These are phyloP conservation scores for Laupala kohalensis DNA, from an alignment of 1,140 invertebrate genomes.

Conservation along the genomic window DNA sequence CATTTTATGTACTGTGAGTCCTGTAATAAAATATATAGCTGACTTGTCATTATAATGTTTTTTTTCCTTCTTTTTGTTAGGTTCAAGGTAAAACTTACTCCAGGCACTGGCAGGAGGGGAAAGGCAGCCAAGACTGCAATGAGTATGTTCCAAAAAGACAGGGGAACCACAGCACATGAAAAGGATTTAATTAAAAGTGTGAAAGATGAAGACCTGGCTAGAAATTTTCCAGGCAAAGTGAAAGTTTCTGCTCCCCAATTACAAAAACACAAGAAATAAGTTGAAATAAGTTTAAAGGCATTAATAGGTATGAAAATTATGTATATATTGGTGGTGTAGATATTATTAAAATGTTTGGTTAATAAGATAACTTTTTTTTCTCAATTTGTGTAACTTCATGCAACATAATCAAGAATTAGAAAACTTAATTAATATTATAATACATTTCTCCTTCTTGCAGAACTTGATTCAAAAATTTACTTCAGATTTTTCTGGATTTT, in stretches of 20 bases:
- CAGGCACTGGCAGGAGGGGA: slow-evolving; percentile 87
- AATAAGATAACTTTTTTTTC: no score
- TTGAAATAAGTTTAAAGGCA: no score
- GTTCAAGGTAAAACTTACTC: slow-evolving; percentile 88
- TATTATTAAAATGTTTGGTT: no score
- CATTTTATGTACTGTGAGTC: not conserved
- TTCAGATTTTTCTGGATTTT: no score
- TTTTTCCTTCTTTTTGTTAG: slow-evolving; percentile 42
- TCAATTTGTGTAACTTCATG: no score
- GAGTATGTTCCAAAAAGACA: slow-evolving; percentile 78
- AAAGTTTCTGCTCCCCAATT: slow-evolving; percentile 76
- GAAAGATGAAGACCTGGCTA: slow-evolving; percentile 81
- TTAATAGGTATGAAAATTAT: no score
- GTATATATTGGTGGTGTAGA: no score
- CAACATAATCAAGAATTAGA: no score
- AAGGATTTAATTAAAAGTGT: slow-evolving; percentile 85
- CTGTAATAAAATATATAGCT: not conserved
- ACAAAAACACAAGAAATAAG: slow-evolving; percentile 31
- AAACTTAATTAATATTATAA: no score
- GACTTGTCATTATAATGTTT: slow-evolving; percentile 1
- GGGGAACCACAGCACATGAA: slow-evolving; percentile 61
- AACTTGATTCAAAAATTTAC: no score
- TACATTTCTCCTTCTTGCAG: no score
- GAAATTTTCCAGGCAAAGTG: slow-evolving; percentile 97
- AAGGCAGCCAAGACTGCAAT: slow-evolving; percentile 90